Evolutionary conservation across 2,113 vertebrate genomes (phyloP), one percentile per base, ranked within the genome.

Genomic region (Syngnathus scovelli): DNA sequence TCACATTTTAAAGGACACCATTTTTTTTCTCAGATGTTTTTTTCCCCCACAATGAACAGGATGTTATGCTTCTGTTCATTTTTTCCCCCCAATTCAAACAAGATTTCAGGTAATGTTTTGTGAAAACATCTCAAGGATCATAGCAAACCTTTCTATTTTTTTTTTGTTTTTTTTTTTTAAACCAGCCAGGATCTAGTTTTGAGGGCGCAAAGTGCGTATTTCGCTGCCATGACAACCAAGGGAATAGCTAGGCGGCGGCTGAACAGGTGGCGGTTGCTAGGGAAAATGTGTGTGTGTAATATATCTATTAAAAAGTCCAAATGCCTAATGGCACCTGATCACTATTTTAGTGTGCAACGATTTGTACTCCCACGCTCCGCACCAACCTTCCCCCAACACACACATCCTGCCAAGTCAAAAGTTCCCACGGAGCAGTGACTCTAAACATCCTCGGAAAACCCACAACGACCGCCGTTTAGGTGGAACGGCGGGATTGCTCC

Each of bases 401-500:
- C 54, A 56, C 5, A 15, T 56, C 23, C 54, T 56, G 54, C 54
- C 12, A 13, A 56, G 51, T 64, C 51, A 39, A 64, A 48, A 54
- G 72, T 68, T 72, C 56, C 69, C 68, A 71, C 66, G 73, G 82
- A 80, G 88, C 84, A 81, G 71, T 61, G 66, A 85, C 71, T 72
- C 66, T 56, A 84, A 79, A 84, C 85, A 75, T 61, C 19, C 60
- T 62, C 43, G 27, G 27, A 33, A 3, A 33, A 33, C 27, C 27
- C 27, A 33, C 27, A 33, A 33, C 27, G 27, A 3, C 27, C 27
- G 27, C 59, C 60, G 38, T 43, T 62, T 43, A 62, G 60, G 37
- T n/a, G 39, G 39, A 62, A 62, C 39, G 7, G 60, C 12, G n/a
- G 60, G 39, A 62, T 62, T 62, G 60, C 39, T 62, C 60, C 60